Conservation (phyloP, 2,797 vertebrate genomes). For the Arnoldichthys spilopterus region DNA sequence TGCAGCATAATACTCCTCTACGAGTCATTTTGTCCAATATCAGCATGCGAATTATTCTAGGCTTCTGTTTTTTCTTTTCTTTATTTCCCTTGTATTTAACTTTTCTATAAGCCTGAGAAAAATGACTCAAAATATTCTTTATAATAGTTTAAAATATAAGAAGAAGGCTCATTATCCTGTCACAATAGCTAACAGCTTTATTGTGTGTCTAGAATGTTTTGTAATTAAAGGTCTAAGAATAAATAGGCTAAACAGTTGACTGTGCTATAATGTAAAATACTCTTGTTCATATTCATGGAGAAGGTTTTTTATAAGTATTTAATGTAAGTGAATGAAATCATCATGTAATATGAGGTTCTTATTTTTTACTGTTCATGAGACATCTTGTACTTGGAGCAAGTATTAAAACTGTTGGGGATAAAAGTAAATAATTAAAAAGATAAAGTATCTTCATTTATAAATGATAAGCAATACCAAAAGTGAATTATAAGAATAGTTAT, state of each 20-base stretch:
- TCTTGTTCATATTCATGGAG: not conserved
- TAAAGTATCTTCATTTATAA: no score
- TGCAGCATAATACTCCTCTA: not conserved
- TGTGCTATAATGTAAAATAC: not conserved
- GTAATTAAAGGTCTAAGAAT: constrained; percentile 6
- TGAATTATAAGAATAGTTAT: not conserved
- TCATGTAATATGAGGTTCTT: not conserved
- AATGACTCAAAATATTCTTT: not conserved
- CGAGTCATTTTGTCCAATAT: not conserved
- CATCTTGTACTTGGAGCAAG: not conserved
- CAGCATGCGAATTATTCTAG: not conserved
- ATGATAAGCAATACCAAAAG: no score
- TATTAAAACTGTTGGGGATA: no score
- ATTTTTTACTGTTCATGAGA: not conserved
- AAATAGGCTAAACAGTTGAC: not conserved
- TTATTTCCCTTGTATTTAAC: not conserved
- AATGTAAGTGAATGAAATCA: not conserved
- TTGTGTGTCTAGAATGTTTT: not conserved
- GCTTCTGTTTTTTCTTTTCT: not conserved
- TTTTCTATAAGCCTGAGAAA: not conserved
- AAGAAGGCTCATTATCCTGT: not conserved
- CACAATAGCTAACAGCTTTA: not conserved
- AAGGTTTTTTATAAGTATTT: not conserved
- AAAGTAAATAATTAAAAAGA: no score
- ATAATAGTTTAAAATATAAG: not conserved